Conservation (phyloP, 64 coral and sea anemone genomes). For the Pocillopora verrucosa region DNA sequence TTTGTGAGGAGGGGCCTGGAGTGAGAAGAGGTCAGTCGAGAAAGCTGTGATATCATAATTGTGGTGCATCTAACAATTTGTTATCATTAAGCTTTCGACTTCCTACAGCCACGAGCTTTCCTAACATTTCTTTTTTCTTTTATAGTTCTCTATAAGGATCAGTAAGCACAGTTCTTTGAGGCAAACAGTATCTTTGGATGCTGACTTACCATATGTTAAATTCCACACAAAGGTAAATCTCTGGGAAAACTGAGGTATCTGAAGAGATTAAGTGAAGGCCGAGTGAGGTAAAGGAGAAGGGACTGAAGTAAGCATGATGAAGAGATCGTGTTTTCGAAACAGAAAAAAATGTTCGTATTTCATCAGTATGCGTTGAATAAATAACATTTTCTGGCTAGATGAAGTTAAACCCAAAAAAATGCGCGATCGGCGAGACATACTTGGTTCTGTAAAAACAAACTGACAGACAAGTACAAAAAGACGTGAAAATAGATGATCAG, state of each 20-base stretch:
- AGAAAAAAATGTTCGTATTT: neutral
- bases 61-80: too few relatives aligned
- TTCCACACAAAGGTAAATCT: conserved; percentile 81
- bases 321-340: neutral
- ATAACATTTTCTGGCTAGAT: neutral
- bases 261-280: too few relatives aligned
- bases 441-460: too few relatives aligned
- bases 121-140: neutral
- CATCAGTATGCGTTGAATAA: neutral
- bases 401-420: neutral
- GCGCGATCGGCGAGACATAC: neutral
- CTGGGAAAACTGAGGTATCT: neutral
- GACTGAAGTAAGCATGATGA: too few relatives aligned
- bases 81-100: too few relatives aligned
- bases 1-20: too few relatives aligned
- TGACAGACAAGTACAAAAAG: too few relatives aligned
- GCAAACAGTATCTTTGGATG: conserved; percentile 85
- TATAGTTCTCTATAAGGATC: conserved; percentile 84
- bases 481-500: too few relatives aligned
- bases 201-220: conserved; percentile 76
- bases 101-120: too few relatives aligned
- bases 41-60: too few relatives aligned
- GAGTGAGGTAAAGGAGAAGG: too few relatives aligned
- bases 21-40: too few relatives aligned
- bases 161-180: conserved; percentile 68